phyloP scores from a whole-genome alignment of 2,888 invertebrate species.

The Hipparchia sbordonii region DNA sequence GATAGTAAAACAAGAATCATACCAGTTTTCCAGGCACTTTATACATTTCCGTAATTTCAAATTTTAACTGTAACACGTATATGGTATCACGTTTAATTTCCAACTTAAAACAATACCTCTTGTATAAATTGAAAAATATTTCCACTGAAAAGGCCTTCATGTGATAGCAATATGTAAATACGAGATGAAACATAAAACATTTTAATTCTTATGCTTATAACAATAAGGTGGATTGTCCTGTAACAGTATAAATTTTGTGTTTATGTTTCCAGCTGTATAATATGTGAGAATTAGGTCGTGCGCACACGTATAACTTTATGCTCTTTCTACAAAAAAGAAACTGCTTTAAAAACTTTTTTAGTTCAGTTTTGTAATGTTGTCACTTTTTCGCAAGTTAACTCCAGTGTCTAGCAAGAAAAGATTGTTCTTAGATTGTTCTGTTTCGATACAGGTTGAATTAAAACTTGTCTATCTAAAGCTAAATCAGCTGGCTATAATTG shows the following conservation, averaged over 20 bases:
- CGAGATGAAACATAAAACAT: background rate
- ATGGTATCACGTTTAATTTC: conserved; percentile 2
- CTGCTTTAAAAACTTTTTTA: too few relatives aligned
- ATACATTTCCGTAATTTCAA: background rate
- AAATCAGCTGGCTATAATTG: too few relatives aligned
- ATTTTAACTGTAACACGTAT: background rate
- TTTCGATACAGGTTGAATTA: too few relatives aligned
- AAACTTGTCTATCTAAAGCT: too few relatives aligned
- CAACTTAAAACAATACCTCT: conserved; percentile 8
- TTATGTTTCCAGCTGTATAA: conserved; percentile 13
- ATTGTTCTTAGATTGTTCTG: too few relatives aligned
- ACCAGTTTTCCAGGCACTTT: background rate
- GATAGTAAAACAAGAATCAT: background rate
- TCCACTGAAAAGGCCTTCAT: conserved; percentile 7
- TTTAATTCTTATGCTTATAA: background rate
- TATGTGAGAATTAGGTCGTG: background rate
- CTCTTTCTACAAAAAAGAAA: too few relatives aligned
- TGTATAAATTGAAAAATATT: conserved; percentile 4
- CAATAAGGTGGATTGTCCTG: background rate
- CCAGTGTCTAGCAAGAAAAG: too few relatives aligned
- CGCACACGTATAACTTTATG: background rate
- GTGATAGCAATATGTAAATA: background rate
- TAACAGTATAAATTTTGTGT: background rate
- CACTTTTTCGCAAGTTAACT: too few relatives aligned
- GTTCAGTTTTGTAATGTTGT: too few relatives aligned